phyloP scores from a whole-genome alignment of 2,888 invertebrate species.

The Tenthredo notha region DNA sequence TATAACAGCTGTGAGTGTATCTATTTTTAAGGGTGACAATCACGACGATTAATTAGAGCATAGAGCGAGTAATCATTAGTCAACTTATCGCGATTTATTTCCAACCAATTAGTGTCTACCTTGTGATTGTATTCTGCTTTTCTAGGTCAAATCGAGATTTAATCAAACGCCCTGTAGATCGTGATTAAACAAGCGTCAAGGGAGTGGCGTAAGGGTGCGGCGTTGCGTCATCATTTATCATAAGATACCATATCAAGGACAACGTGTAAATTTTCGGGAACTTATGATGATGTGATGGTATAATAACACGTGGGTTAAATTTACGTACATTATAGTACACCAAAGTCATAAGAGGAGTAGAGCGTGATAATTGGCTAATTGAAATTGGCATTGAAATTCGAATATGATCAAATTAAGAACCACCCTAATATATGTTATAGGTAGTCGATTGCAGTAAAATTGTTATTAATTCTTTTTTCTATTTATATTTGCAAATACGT shows the following conservation, averaged over 20 bases:
- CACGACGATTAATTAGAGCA: conserved; percentile 6
- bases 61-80: conserved; percentile 10
- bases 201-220: conserved; percentile 44
- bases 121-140: background rate
- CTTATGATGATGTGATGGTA: background rate
- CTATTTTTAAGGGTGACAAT: conserved; percentile 15
- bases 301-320: background rate
- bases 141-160: conserved; percentile 14
- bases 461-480: no score
- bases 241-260: conserved; percentile 24
- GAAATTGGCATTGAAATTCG: no score
- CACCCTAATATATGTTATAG: no score
- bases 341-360: background rate
- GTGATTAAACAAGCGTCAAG: conserved; percentile 18
- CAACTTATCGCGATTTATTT: conserved; percentile 18
- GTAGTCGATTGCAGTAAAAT: no score
- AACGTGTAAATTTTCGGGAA: conserved; percentile 1
- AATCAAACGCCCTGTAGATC: conserved; percentile 3
- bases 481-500: background rate
- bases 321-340: background rate
- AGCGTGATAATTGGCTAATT: background rate
- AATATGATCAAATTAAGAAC: no score
- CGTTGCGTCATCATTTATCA: conserved; percentile 37
- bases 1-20: background rate
- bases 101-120: conserved; percentile 6